phyloP scores from a whole-genome alignment of 2,113 vertebrate species.

The Chamaetylas fuelleborni region DNA sequence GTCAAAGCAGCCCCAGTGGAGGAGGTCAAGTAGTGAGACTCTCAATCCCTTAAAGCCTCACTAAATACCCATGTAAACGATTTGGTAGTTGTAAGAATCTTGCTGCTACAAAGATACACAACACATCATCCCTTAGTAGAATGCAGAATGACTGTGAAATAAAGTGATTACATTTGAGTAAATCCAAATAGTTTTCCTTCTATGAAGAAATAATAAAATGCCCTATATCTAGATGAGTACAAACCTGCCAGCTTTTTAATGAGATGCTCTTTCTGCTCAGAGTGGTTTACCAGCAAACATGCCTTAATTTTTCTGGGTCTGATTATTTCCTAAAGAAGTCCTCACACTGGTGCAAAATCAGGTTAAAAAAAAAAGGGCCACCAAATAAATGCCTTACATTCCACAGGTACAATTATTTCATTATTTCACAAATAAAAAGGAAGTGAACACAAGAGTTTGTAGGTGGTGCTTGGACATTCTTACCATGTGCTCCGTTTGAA shows the following conservation, averaged over 20 bases:
- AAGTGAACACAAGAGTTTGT: background rate
- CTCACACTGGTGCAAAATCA: background rate
- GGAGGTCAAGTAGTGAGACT: background rate
- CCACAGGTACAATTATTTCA: background rate
- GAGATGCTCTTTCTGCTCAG: background rate
- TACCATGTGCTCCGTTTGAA: background rate
- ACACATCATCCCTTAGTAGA: background rate
- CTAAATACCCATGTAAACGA: background rate
- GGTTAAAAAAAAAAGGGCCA: background rate
- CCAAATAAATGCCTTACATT: background rate
- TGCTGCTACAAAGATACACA: background rate
- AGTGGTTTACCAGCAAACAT: background rate
- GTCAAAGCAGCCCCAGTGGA: background rate
- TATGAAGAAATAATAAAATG: background rate
- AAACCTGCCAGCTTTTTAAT: background rate
- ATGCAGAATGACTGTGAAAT: background rate
- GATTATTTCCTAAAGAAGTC: background rate
- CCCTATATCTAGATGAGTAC: background rate
- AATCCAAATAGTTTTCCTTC: background rate
- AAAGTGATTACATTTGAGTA: background rate
- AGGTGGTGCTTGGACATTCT: background rate
- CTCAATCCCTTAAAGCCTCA: background rate
- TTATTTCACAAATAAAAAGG: background rate
- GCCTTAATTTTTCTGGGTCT: background rate
- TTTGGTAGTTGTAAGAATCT: background rate